Conservation (phyloP, 1,140 invertebrate species). For the Wasmannia auropunctata region DNA sequence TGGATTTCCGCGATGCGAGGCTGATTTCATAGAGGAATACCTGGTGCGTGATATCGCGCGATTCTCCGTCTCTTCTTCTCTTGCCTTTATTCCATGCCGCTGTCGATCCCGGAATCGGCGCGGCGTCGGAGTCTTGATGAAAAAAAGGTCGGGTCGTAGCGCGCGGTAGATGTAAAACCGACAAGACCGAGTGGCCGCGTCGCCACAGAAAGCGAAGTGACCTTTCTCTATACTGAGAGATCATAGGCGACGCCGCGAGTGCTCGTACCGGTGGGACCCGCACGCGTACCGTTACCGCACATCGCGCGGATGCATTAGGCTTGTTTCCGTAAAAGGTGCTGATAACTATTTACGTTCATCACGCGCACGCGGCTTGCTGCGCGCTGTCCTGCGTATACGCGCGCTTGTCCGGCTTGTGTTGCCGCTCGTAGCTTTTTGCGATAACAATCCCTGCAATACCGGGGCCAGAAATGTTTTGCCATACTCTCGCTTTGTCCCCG, state of each 20-base stretch:
- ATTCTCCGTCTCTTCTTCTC: slow-evolving; percentile 16
- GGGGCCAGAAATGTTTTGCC: slow-evolving; percentile 44
- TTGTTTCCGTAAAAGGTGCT: slow-evolving; percentile 38
- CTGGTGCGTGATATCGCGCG: slow-evolving; percentile 46
- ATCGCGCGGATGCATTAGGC: slow-evolving; percentile 45
- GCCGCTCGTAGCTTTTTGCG: slow-evolving; percentile 40
- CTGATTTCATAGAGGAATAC: slow-evolving; percentile 61
- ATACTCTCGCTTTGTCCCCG: slow-evolving; percentile 17
- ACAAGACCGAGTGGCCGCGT: slow-evolving; percentile 15
- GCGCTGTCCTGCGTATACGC: not conserved
- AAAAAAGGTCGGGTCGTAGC: slow-evolving; percentile 38
- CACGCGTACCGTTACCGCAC: slow-evolving; percentile 1
- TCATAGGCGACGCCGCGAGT: not conserved
- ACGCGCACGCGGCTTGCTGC: not conserved
- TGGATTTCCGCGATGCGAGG: slow-evolving; percentile 59
- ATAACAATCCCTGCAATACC: slow-evolving; percentile 39
- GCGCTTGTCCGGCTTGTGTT: slow-evolving; percentile 8
- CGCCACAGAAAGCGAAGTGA: slow-evolving; percentile 22
- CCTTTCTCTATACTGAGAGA: slow-evolving; percentile 26
- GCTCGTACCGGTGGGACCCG: not conserved
- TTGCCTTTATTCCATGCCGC: slow-evolving; percentile 4
- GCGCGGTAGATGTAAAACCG: slow-evolving; percentile 46
- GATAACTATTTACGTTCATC: slow-evolving; percentile 53
- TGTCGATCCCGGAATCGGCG: slow-evolving; percentile 28
- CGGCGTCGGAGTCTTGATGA: slow-evolving; percentile 60